Base-by-base conservation (phyloP, 2,888 invertebrate genomes). In the Dascillus cervinus region DNA sequence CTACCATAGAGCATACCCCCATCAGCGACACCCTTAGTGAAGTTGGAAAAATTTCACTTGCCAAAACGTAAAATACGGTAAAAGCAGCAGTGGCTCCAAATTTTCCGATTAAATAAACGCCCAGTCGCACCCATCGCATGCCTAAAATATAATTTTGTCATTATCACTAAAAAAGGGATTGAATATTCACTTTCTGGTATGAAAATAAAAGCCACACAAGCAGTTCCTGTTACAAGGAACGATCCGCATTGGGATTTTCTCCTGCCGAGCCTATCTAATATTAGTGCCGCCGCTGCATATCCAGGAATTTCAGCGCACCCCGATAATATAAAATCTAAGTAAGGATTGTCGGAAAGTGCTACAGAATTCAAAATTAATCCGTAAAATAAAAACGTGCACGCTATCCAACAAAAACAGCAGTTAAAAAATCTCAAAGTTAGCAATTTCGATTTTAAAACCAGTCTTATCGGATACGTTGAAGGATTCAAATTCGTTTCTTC, bases 281-380 rank as follows among this genome's bases (percentile, higher is more conserved):
- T 67, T n/a, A 74, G 58, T 26, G 74, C 69, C 15, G 78, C 77
- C 29, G 73, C 51, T 19, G 79, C 61, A 49, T 80, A 81, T 0
- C 79, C 82, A 1, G 84, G 84, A 34, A 84, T 75, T 56, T 85
- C 85, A 12, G 80, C 71, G 26, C 75, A 51, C 0, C 73, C 66
- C 1, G 75, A 77, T 30, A 78, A 57, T 12, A 82, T 77, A 50
- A 82, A 86, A 61, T 85, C 86, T 8, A 80, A 58, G 55, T 84
- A 84, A 47, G 76, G 76, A 56, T 84, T 76, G 1, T 84, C 84
- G 11, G 75, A 75, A 24, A 87, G 62, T 0, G 78, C 71, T 3
- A 83, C 82, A 0, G 85, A 77, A 60, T 82, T 84, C 27, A 86
- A 69, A 0, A 82, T 82, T 15, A 87, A 61, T 0, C 86, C 86